Percentiles rank a stretch among this genome's conserved stretches.
phyloP scores from a whole-genome alignment of 2,113 vertebrate species.

The Nyctereutes procyonoides region DNA sequence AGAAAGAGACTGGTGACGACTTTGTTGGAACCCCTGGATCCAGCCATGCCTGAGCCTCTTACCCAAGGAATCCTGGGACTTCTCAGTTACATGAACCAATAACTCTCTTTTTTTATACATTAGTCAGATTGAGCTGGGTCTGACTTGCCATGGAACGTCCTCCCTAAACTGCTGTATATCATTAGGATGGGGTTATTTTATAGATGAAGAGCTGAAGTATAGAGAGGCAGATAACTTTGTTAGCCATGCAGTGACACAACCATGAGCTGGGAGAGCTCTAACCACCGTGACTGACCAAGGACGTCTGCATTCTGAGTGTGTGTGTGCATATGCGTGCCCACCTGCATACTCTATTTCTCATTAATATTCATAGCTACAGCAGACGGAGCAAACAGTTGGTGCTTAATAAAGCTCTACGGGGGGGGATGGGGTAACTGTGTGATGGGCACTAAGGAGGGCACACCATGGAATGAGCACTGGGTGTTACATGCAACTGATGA shows the following conservation, averaged over 20 bases:
- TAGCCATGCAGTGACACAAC: background rate
- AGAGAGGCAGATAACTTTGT: background rate
- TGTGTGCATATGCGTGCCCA: rapidly evolving
- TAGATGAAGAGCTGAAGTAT: background rate
- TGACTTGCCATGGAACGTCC: background rate
- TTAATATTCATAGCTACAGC: background rate
- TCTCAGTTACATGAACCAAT: background rate
- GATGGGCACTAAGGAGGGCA: background rate
- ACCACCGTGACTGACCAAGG: background rate
- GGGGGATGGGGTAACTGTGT: background rate
- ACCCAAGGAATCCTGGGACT: background rate
- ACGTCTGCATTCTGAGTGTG: too few relatives aligned
- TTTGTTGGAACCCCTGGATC: background rate
- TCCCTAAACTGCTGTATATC: background rate
- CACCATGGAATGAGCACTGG: background rate
- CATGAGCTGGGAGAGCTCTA: background rate
- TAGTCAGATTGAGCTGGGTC: background rate
- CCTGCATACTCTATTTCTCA: background rate
- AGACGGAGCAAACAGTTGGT: background rate
- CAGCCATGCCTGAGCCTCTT: background rate
- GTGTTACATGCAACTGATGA: background rate
- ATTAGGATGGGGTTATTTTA: background rate
- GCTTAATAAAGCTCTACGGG: background rate
- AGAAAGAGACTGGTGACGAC: background rate
- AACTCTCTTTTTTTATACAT: background rate